Percentiles rank a stretch among this genome's conserved stretches.
Evolutionary conservation across 2,888 invertebrate species (phyloP).

Genomic region (Mythimna loreyi): DNA sequence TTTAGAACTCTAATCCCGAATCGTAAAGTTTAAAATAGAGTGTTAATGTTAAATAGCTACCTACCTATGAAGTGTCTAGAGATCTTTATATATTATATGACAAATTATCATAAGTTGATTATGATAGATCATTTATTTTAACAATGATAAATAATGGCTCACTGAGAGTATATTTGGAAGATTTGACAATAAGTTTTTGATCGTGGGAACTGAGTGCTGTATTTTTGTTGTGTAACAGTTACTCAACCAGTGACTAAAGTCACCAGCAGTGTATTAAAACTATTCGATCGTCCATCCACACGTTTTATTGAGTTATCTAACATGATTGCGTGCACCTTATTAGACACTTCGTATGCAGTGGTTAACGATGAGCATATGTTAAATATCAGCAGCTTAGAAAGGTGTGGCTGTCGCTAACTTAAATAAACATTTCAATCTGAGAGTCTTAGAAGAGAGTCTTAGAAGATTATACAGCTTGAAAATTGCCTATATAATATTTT

Average conservation of each 20-base stretch:
- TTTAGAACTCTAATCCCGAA: not conserved
- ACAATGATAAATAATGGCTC: slow-evolving; percentile 56
- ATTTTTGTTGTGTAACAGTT: slow-evolving; percentile 44
- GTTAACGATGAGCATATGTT: slow-evolving; percentile 10
- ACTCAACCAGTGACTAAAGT: slow-evolving; percentile 28
- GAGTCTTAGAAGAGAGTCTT: too few species aligned
- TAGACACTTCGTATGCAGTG: slow-evolving; percentile 23
- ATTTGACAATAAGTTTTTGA: slow-evolving; percentile 46
- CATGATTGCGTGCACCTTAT: slow-evolving; percentile 30
- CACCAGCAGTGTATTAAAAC: slow-evolving; percentile 8
- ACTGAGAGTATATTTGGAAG: slow-evolving; percentile 19
- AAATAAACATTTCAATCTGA: too few species aligned
- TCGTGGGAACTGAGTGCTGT: slow-evolving; percentile 49
- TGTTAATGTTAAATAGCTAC: not conserved
- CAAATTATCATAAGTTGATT: slow-evolving; percentile 60
- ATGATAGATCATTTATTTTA: slow-evolving; percentile 56
- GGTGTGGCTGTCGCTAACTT: too few species aligned
- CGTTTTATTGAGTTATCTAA: slow-evolving; percentile 42
- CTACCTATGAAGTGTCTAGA: slow-evolving; percentile 39
- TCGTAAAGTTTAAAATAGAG: slow-evolving; percentile 16
- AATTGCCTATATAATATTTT: not conserved
- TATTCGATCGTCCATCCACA: slow-evolving; percentile 34
- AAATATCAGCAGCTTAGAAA: not conserved
- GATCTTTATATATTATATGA: slow-evolving; percentile 60
- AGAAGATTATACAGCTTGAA: not conserved